These are phyloP conservation scores for Leucophora obtusa DNA, from an alignment of 2,888 invertebrate genomes.

Conservation along the genomic window DNA sequence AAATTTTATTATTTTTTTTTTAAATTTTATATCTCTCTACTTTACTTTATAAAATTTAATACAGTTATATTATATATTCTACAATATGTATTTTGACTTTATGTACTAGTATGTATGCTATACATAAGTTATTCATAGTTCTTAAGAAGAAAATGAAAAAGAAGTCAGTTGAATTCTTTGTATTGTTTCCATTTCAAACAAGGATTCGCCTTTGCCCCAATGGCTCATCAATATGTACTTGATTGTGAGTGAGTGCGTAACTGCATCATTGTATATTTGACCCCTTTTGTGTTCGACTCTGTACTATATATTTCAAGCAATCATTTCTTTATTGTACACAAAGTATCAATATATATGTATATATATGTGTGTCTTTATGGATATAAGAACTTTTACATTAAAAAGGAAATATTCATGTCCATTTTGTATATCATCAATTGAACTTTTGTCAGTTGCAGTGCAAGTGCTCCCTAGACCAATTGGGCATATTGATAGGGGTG, in stretches of 20 bases:
- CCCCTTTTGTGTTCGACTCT: background rate
- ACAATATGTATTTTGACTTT: too few relatives aligned
- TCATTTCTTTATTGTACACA: background rate
- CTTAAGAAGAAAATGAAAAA: too few relatives aligned
- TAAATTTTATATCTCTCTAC: too few relatives aligned
- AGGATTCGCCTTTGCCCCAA: background rate
- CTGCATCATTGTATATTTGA: background rate
- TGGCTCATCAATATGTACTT: background rate
- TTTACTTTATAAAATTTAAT: too few relatives aligned
- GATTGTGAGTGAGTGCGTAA: background rate
- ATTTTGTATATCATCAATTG: background rate
- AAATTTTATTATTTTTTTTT: too few relatives aligned
- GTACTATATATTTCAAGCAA: too few relatives aligned
- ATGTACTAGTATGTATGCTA: too few relatives aligned
- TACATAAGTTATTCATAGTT: too few relatives aligned
- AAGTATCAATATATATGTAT: background rate
- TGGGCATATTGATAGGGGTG: background rate
- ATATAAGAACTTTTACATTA: background rate
- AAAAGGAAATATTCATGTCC: slow-evolving; percentile 9
- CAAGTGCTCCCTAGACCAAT: background rate
- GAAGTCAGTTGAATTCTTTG: too few relatives aligned
- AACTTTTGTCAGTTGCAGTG: slow-evolving; percentile 29
- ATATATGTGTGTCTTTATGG: too few relatives aligned
- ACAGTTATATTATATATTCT: too few relatives aligned
- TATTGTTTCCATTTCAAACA: too few relatives aligned